Evolutionary conservation across 2,888 invertebrate genomes (phyloP), one percentile per base, ranked within the genome.

Genomic region (Listrodromus nycthemerus): DNA sequence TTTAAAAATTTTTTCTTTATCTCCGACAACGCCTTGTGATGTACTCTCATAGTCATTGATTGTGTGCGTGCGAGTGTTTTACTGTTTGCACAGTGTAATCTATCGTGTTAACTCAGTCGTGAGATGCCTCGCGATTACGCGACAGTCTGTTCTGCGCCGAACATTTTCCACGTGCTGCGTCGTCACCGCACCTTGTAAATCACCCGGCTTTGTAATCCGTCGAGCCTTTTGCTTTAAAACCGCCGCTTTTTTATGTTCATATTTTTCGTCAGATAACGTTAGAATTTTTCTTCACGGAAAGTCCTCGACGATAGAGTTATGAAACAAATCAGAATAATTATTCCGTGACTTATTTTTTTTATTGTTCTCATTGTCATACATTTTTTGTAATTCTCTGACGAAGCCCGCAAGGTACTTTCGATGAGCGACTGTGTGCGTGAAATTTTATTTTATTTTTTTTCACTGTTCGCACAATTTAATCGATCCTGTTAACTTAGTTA

Each of bases 381-480:
- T 65, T 45, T 48, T 63, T 48, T 13, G n/a, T 75, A 37, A 37
- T 58, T 55, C 74, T 78, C 63, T 52, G 33, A 69, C 74, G 21
- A 73, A 45, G 41, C 45, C 41, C 52, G 55, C 10, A 66, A 75
- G 24, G 65, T 66, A 70, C 65, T 79, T 55, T 45, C 16, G 33
- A 48, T 79, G 27, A 33, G 69, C 74, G 52, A 30, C 19, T 27
- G 65, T 16, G 74, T 58, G 66, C 27, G 55, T 13, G 21, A 8
- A 13, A 50, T 58, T 58, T n/a, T n/a, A n/a, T n/a, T n/a, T n/a
- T n/a, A n/a, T n/a, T n/a, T n/a, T n/a, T 41, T 61, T 78, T 67
- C n/a, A 82, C 52, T 73, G 74, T 79, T 70, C 70, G 65, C 33
- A 79, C 74, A 45, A 45, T 75, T 45, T 82, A 75, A 74, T 69